Conservation (phyloP, 2,797 vertebrate species). For the Podarcis siculus region DNA sequence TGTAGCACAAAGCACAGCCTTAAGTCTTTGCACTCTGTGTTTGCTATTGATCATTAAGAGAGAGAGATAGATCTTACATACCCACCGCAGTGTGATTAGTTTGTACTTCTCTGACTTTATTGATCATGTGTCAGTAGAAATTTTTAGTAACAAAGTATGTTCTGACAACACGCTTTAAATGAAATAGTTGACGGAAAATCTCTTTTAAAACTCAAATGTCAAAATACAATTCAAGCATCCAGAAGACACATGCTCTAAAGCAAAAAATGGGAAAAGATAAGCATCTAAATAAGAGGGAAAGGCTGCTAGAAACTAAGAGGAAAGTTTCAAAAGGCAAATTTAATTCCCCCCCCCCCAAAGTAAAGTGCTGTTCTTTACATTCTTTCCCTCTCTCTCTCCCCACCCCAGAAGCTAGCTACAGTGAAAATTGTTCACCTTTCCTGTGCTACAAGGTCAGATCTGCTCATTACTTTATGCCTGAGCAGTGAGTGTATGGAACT, state of each 20-base stretch:
- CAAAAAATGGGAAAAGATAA: conserved; percentile 7
- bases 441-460: background rate
- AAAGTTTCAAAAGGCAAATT: background rate
- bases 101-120: conserved; percentile 14
- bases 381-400: fast-evolving
- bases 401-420: background rate
- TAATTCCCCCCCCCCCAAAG: background rate
- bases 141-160: conserved; percentile 23
- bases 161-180: conserved; percentile 45
- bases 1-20: background rate
- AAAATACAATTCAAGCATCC: conserved; percentile 19
- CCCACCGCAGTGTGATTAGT: background rate
- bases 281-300: conserved; percentile 10
- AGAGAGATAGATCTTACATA: background rate
- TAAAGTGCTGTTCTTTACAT: background rate
- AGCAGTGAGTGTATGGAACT: background rate
- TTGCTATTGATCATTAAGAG: background rate
- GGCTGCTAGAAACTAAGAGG: background rate
- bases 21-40: background rate
- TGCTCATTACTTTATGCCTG: fast-evolving
- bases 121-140: conserved; percentile 10
- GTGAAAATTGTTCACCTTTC: background rate
- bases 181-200: conserved; percentile 33
- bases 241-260: conserved; percentile 31
- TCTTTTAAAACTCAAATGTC: conserved; percentile 35